A percentile compares a stretch with the other conserved stretches of the same genome.
These are phyloP conservation scores for Melanotaenia maccullochi DNA, from an alignment of 2,797 vertebrate genomes.

Conservation along the genomic window DNA sequence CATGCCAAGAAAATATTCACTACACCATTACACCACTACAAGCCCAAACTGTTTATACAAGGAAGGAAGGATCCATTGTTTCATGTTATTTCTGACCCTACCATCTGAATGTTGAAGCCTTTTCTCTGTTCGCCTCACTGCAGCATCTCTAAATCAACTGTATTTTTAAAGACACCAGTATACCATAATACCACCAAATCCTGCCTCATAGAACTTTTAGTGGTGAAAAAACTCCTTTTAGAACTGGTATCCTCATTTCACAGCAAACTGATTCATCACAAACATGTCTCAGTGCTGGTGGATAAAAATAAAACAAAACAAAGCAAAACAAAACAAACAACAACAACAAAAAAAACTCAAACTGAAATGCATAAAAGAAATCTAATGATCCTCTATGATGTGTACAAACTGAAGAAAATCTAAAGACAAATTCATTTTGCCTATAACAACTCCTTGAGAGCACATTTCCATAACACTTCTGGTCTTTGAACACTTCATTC, in stretches of 20 bases:
- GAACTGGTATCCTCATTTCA: not conserved
- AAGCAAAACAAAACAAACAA: too few relatives aligned
- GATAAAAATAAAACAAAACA: not conserved
- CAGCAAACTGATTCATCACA: not conserved
- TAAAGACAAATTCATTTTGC: not conserved
- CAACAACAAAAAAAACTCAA: not conserved
- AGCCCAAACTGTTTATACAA: too few relatives aligned
- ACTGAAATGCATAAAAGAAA: not conserved
- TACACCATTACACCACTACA: too few relatives aligned
- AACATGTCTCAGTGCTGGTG: not conserved
- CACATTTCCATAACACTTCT: slow-evolving; percentile 8
- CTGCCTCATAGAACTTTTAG: not conserved
- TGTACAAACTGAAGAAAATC: not conserved
- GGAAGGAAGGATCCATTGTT: too few relatives aligned
- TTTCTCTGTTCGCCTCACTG: too few relatives aligned
- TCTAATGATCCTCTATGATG: not conserved
- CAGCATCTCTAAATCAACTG: too few relatives aligned
- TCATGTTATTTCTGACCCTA: too few relatives aligned
- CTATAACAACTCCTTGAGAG: slow-evolving; percentile 15
- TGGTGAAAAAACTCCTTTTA: not conserved
- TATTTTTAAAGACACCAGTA: not conserved
- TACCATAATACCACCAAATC: not conserved
- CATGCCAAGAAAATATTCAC: too few relatives aligned
- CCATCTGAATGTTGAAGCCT: too few relatives aligned
- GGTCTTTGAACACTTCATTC: not conserved